phyloP scores from a whole-genome alignment of 1,140 invertebrate genomes.

The Bombus sylvicola region DNA sequence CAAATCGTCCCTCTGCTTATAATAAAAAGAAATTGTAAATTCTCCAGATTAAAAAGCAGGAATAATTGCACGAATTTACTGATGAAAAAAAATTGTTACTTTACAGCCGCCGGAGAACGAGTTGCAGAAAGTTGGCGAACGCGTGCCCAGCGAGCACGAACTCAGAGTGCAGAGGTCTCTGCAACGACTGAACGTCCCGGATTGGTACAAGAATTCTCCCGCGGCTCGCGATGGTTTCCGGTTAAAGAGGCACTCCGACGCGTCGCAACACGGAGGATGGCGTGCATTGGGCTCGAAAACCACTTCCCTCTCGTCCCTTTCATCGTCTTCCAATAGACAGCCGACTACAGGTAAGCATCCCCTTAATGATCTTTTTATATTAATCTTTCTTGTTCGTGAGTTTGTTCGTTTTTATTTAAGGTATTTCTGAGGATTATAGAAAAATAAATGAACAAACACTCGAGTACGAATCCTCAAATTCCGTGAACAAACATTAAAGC shows the following conservation, averaged over 20 bases:
- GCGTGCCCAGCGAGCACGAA: constrained; percentile 94
- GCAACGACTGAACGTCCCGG: constrained; percentile 95
- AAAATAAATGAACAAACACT: neutral
- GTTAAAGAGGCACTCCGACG: constrained; percentile 87
- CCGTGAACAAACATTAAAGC: neutral
- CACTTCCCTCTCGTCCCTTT: constrained; percentile 88
- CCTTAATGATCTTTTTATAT: too few relatives aligned
- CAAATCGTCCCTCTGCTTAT: too few relatives aligned
- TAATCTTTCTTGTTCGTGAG: neutral
- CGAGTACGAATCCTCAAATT: neutral
- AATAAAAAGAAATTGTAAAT: too few relatives aligned
- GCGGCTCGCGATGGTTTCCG: constrained; percentile 88
- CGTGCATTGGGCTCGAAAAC: constrained; percentile 90
- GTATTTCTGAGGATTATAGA: neutral
- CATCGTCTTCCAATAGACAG: constrained; percentile 81
- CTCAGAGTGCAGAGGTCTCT: constrained; percentile 95
- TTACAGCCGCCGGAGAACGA: constrained; percentile 95
- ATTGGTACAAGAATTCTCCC: constrained; percentile 95
- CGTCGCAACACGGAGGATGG: constrained; percentile 86
- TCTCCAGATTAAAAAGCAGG: too few relatives aligned
- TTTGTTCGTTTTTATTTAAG: neutral
- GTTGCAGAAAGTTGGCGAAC: constrained; percentile 91
- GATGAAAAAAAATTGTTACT: neutral
- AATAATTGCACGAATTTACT: too few relatives aligned
- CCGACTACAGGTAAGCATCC: constrained; percentile 75